These are phyloP conservation scores for Odocoileus virginianus DNA, from an alignment of 2,113 vertebrate species.

Conservation along the genomic window DNA sequence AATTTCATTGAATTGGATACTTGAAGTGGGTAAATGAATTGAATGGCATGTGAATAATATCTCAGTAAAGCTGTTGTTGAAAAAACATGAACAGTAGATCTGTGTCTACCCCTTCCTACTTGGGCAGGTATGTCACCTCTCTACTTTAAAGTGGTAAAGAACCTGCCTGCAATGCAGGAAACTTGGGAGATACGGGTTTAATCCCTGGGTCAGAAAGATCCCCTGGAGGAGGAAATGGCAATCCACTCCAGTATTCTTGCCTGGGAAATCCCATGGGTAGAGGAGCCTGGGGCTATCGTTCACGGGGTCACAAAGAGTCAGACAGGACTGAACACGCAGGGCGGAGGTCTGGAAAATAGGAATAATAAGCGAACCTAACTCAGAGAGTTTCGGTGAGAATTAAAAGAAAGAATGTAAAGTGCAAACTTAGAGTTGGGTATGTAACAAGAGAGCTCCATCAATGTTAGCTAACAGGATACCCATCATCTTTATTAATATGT, in stretches of 20 bases:
- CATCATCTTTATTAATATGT: background rate
- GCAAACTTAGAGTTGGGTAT: background rate
- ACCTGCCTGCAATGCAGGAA: background rate
- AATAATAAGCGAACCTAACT: background rate
- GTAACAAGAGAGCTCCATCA: background rate
- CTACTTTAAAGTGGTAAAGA: background rate
- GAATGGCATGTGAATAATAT: background rate
- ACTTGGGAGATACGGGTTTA: background rate
- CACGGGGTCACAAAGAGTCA: background rate
- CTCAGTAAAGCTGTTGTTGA: background rate
- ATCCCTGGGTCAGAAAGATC: background rate
- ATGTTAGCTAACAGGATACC: background rate
- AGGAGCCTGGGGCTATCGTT: background rate
- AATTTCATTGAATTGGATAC: background rate
- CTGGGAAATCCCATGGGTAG: background rate
- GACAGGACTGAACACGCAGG: background rate
- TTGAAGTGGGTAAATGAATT: background rate
- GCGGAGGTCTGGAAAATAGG: background rate
- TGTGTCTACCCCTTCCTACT: background rate
- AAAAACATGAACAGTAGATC: background rate
- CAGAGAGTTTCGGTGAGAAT: background rate
- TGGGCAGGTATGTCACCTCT: background rate
- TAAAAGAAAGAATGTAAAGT: background rate
- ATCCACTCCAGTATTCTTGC: background rate
- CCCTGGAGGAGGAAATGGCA: background rate